Evolutionary conservation across 2,113 vertebrate species (phyloP).

Genomic region (Glaucidium brasilianum): DNA sequence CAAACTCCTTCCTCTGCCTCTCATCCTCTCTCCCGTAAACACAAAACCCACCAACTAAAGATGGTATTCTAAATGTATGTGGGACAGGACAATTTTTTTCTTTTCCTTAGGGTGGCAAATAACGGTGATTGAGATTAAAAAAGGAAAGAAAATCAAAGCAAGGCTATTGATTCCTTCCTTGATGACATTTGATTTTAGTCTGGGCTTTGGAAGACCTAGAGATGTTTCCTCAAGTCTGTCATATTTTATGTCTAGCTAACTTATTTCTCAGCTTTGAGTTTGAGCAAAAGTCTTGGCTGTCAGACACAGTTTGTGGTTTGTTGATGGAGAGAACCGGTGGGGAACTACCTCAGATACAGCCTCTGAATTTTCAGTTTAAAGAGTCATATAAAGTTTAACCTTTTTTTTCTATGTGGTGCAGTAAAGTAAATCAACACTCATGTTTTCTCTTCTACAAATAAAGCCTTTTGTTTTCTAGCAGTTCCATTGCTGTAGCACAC

Average conservation of each 20-base stretch:
- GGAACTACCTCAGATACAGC: background rate
- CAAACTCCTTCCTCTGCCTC: background rate
- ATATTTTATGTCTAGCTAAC: background rate
- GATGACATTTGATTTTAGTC: background rate
- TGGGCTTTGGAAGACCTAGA: background rate
- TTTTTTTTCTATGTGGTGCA: background rate
- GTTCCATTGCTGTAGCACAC: background rate
- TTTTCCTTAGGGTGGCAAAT: background rate
- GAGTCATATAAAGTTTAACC: background rate
- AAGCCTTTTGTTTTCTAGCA: background rate
- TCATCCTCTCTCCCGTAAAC: background rate
- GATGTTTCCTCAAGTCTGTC: background rate
- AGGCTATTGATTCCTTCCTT: background rate
- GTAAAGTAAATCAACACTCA: background rate
- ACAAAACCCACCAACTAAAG: background rate
- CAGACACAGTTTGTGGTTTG: background rate
- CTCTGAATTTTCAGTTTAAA: background rate
- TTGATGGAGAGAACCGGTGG: background rate
- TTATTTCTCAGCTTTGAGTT: background rate
- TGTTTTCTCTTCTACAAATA: background rate
- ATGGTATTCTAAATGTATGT: background rate
- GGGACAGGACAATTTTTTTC: background rate
- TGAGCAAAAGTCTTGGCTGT: background rate
- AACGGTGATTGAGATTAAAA: background rate
- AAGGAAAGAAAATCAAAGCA: background rate